Evolutionary conservation across 2,888 invertebrate species (phyloP).

Genomic region (Hemithea aestivaria): DNA sequence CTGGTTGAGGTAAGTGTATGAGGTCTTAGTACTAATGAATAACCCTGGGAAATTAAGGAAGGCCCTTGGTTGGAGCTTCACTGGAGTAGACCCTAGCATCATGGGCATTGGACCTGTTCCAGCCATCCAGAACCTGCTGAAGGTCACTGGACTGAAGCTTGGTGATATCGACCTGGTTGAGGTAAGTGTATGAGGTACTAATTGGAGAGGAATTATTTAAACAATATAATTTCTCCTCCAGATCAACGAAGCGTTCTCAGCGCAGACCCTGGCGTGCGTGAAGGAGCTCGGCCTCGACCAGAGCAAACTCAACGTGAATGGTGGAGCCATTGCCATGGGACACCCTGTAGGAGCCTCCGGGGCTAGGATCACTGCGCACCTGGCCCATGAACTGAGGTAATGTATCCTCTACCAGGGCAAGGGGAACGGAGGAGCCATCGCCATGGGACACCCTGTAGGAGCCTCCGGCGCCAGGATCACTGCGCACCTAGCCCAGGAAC

Average conservation of each 20-base stretch:
- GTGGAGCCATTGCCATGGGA: constrained; percentile 96
- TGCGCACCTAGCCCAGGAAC: constrained; percentile 91
- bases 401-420: constrained; percentile 85
- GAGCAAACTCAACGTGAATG: constrained; percentile 93
- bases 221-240: no score
- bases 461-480: constrained; percentile 96
- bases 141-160: constrained; percentile 85
- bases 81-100: constrained; percentile 95
- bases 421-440: constrained; percentile 96
- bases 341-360: constrained; percentile 96
- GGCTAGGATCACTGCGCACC: constrained; percentile 92
- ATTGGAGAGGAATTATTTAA: no score
- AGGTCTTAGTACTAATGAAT: no score
- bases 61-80: constrained; percentile 90
- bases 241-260: constrained; percentile 98
- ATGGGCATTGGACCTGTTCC: constrained; percentile 99
- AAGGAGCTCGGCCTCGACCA: constrained; percentile 91
- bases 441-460: constrained; percentile 94
- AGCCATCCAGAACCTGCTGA: constrained; percentile 91
- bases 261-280: constrained; percentile 94
- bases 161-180: constrained; percentile 94
- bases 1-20: constrained; percentile 93
- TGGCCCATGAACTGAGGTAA: constrained; percentile 93
- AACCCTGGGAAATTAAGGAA: no score
- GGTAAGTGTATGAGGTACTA: no score